Conservation (phyloP, 2,888 invertebrate species). For the Pyrrhia umbra region DNA sequence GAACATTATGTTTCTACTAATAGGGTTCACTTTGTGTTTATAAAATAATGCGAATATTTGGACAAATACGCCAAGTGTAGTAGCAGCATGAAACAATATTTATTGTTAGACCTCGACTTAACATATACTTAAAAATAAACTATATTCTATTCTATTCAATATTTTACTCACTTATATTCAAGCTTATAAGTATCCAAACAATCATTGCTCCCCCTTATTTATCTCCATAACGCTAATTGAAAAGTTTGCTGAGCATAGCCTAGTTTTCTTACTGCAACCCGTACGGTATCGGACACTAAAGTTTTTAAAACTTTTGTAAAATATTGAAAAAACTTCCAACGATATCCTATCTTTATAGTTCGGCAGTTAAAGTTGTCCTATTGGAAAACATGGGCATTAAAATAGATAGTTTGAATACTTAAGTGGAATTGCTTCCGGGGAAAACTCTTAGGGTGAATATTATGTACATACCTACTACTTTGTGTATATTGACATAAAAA, state of each 20-base stretch:
- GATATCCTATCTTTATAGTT: constrained; percentile 57
- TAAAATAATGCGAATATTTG: too few species aligned
- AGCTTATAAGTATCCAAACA: constrained; percentile 51
- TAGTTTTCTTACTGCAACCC: constrained; percentile 56
- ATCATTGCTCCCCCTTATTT: constrained; percentile 67
- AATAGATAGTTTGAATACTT: constrained; percentile 26
- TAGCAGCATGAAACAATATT: too few species aligned
- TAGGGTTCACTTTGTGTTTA: too few species aligned
- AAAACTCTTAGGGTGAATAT: not conserved
- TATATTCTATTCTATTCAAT: too few species aligned
- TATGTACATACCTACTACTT: too few species aligned
- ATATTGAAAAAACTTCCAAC: constrained; percentile 61
- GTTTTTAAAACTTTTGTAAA: constrained; percentile 52
- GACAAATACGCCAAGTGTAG: too few species aligned
- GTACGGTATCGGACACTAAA: constrained; percentile 56
- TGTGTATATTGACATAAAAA: too few species aligned
- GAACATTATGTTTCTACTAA: too few species aligned
- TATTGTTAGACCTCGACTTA: too few species aligned
- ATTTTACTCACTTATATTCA: constrained; percentile 1
- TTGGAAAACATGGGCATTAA: constrained; percentile 42
- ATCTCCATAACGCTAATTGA: constrained; percentile 74
- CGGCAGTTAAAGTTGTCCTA: constrained; percentile 45
- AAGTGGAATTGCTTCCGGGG: constrained; percentile 4
- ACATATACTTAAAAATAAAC: too few species aligned
- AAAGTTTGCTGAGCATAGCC: constrained; percentile 63